phyloP scores from a whole-genome alignment of 1,140 invertebrate genomes.

The Babylonia areolata region DNA sequence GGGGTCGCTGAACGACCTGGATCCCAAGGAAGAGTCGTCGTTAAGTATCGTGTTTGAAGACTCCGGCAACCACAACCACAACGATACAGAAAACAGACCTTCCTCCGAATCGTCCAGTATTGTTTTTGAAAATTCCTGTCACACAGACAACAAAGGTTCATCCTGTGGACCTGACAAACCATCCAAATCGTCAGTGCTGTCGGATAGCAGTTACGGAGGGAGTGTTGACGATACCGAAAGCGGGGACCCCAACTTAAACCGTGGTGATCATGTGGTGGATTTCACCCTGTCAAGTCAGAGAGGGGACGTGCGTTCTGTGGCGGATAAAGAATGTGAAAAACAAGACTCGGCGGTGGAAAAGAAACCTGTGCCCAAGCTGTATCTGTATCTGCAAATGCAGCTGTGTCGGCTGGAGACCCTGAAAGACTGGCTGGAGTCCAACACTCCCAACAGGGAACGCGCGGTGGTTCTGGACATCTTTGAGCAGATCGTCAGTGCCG shows the following conservation, averaged over 20 bases:
- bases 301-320: not conserved
- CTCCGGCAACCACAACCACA: conserved; percentile 61
- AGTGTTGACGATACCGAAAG: conserved; percentile 9
- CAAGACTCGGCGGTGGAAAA: not conserved
- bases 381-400: conserved; percentile 98
- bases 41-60: conserved; percentile 80
- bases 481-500: conserved; percentile 93
- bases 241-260: not conserved
- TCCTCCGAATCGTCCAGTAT: conserved; percentile 75
- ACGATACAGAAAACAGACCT: conserved; percentile 26
- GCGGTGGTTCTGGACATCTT: conserved; percentile 84
- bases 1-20: not conserved
- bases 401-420: conserved; percentile 92
- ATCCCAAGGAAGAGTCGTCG: conserved; percentile 51
- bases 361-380: conserved; percentile 76
- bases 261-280: not conserved
- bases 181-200: not conserved
- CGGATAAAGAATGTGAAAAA: not conserved
- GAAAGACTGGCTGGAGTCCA: conserved; percentile 87
- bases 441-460: conserved; percentile 72
- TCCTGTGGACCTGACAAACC: too few relatives aligned
- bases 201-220: conserved; percentile 22
- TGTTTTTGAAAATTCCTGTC: conserved; percentile 78
- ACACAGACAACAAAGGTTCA: conserved; percentile 54
- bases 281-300: conserved; percentile 21